Percentiles rank a stretch among this genome's conserved stretches.
Evolutionary conservation across 2,888 invertebrate species (phyloP).

Genomic region (Pandemis corylana): DNA sequence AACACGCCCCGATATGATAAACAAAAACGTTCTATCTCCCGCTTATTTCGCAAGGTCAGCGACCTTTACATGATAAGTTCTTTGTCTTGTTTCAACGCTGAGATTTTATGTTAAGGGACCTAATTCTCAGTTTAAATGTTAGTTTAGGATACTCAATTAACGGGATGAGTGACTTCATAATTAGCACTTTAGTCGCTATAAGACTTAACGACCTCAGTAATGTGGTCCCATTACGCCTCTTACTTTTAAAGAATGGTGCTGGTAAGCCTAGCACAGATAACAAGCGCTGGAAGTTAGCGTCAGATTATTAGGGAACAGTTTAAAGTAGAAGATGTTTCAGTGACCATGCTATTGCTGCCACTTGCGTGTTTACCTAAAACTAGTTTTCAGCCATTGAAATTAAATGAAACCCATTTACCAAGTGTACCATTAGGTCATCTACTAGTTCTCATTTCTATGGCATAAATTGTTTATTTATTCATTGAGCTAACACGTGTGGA

Average conservation of each 20-base stretch:
- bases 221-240: background rate
- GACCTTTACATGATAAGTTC: conserved; percentile 1
- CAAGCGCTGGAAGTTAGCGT: background rate
- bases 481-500: background rate
- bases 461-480: background rate
- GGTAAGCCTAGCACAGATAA: background rate
- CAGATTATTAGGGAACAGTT: background rate
- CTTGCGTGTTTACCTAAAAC: background rate
- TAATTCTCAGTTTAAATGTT: background rate
- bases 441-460: conserved; percentile 3
- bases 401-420: conserved; percentile 28
- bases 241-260: background rate
- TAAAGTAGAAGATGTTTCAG: background rate
- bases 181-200: background rate
- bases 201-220: background rate
- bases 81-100: background rate
- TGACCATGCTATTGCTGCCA: background rate
- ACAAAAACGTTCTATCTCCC: background rate
- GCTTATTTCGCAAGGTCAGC: background rate
- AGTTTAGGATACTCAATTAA: background rate
- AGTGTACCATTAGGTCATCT: conserved; percentile 15
- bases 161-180: background rate
- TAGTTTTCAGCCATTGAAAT: conserved; percentile 28
- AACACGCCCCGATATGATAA: background rate
- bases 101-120: background rate